Evolutionary conservation across 2,888 invertebrate genomes (phyloP).

Genomic region (Daptonema setosum): DNA sequence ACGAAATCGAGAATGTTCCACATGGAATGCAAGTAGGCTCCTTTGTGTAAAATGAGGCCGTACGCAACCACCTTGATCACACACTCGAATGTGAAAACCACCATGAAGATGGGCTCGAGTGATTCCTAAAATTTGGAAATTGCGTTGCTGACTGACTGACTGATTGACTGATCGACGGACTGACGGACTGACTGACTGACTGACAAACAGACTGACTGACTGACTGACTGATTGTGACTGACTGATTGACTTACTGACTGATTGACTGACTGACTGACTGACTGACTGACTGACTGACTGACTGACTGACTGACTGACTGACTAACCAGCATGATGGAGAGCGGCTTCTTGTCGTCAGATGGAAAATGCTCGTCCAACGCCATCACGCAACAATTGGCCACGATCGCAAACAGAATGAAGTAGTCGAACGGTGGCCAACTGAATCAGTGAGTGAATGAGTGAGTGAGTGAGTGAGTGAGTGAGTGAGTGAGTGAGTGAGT

Average conservation of each 20-base stretch:
- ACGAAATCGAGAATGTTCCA: conserved; percentile 99
- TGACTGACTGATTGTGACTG: too few relatives aligned
- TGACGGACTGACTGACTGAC: too few relatives aligned
- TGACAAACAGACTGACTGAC: too few relatives aligned
- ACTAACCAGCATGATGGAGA: background rate
- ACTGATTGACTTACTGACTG: too few relatives aligned
- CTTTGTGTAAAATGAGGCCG: conserved; percentile 97
- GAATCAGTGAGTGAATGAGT: too few relatives aligned
- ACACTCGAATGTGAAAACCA: conserved; percentile 99
- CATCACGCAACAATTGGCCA: background rate
- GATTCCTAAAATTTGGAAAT: conserved; percentile 64
- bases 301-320: conserved; percentile 46
- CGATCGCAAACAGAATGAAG: background rate
- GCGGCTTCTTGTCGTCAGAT: background rate
- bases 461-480: too few relatives aligned
- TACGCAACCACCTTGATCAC: conserved; percentile 98
- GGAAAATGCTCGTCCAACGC: background rate
- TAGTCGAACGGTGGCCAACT: conserved; percentile 2
- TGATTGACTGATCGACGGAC: too few relatives aligned
- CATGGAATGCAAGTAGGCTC: conserved; percentile 97
- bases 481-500: too few relatives aligned
- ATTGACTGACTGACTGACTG: too few relatives aligned
- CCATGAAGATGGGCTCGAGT: conserved; percentile 98
- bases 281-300: too few relatives aligned
- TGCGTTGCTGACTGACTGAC: too few relatives aligned